Percentiles rank a stretch among this genome's conserved stretches.
These are phyloP conservation scores for Epizoanthus scotinus DNA, from an alignment of 92 coral and sea anemone species.

Conservation along the genomic window DNA sequence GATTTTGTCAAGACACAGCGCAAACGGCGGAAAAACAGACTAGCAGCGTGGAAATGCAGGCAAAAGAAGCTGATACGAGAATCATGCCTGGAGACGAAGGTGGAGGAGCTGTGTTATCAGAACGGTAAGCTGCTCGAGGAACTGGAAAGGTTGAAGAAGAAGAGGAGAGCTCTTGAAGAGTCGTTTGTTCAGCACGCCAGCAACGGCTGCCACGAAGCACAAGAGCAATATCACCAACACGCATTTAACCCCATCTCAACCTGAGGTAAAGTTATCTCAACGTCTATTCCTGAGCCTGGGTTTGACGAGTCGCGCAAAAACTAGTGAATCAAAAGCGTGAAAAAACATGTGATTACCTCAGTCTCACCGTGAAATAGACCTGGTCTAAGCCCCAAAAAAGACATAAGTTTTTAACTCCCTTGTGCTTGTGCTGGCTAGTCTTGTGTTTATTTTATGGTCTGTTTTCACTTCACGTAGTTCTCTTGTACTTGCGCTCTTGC, in stretches of 20 bases:
- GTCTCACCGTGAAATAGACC: no score
- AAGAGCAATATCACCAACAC: slow-evolving; percentile 50
- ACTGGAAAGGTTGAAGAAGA: slow-evolving; percentile 51
- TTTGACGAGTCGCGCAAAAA: no score
- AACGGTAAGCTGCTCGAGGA: slow-evolving; percentile 66
- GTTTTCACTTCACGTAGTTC: no score
- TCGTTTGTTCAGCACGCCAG: slow-evolving; percentile 60
- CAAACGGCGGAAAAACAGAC: slow-evolving; percentile 55
- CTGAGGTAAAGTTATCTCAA: not conserved
- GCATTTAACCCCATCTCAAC: slow-evolving; percentile 27
- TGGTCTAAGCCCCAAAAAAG: no score
- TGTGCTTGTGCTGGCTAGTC: no score
- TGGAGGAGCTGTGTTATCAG: slow-evolving; percentile 61
- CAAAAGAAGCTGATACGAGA: slow-evolving; percentile 67
- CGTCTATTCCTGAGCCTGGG: no score
- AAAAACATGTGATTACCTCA: no score
- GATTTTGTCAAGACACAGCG: slow-evolving; percentile 57
- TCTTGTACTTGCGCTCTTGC: no score
- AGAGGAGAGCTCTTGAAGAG: slow-evolving; percentile 54
- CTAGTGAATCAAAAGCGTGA: no score
- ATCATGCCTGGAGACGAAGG: slow-evolving; percentile 56
- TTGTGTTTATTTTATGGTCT: no score
- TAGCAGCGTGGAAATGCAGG: slow-evolving; percentile 74
- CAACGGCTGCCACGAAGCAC: slow-evolving; percentile 62
- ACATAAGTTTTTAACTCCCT: no score